Conservation (phyloP, 2,113 vertebrate genomes). For the Callionymus lyra region DNA sequence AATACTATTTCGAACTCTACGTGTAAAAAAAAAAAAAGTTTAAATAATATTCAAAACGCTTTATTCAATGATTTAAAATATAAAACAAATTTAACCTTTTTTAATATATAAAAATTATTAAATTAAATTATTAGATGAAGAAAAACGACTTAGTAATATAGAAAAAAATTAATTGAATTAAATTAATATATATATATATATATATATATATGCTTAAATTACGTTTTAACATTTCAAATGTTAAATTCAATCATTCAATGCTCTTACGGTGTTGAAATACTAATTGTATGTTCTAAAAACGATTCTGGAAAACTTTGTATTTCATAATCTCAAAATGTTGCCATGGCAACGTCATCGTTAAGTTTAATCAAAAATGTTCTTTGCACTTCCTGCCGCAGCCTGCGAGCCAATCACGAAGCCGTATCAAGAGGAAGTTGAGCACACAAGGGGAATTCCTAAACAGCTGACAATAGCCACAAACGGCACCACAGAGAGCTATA, state of each 20-base stretch:
- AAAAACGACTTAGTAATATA: neutral
- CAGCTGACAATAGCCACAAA: conserved; percentile 56
- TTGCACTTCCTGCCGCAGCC: conserved; percentile 57
- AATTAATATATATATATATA: neutral
- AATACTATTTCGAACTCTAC: too few species aligned
- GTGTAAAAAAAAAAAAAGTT: neutral
- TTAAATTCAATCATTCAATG: too few species aligned
- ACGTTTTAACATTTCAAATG: too few species aligned
- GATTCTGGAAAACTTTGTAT: conserved; percentile 23
- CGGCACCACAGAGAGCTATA: conserved; percentile 57
- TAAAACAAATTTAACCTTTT: neutral
- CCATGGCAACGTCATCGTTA: conserved; percentile 49
- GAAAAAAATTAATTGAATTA: neutral
- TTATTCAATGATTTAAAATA: neutral
- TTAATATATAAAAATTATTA: neutral
- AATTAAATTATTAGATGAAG: neutral
- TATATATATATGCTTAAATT: too few species aligned
- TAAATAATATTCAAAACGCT: neutral
- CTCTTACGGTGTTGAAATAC: too few species aligned
- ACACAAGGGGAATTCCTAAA: conserved; percentile 73
- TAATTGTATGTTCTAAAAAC: conserved; percentile 24
- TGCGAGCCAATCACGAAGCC: conserved; percentile 48
- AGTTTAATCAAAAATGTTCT: conserved; percentile 52
- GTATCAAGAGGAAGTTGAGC: conserved; percentile 62
- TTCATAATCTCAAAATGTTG: conserved; percentile 24